A percentile compares a stretch with the other conserved stretches of the same genome.
Evolutionary conservation across 2,113 vertebrate species (phyloP).

Genomic region (Pycnonotus jocosus): DNA sequence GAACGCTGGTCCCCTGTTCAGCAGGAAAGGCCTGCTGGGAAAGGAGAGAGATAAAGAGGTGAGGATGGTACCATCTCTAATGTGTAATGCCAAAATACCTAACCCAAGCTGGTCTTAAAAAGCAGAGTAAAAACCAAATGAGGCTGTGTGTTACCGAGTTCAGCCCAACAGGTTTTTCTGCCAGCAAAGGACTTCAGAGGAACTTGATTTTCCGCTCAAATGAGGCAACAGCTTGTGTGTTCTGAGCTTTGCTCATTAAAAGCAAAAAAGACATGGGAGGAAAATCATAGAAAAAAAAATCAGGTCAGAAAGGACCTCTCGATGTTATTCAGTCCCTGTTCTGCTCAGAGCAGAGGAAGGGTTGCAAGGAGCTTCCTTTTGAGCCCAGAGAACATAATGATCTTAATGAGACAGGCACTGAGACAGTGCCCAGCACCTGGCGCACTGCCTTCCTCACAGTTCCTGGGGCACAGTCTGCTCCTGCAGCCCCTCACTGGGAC

Average conservation of each 20-base stretch:
- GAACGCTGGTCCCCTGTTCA: constrained; percentile 28
- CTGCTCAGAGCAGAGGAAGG: not conserved
- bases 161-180: not conserved
- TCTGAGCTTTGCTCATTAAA: not conserved
- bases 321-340: not conserved
- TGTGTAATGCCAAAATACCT: not conserved
- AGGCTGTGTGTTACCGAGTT: not conserved
- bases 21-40: constrained; percentile 9
- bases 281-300: not conserved
- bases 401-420: rapidly evolving
- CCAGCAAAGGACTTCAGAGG: not conserved
- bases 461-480: not conserved
- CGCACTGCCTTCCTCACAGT: not conserved
- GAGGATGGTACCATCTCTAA: not conserved
- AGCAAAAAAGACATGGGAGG: not conserved
- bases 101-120: not conserved
- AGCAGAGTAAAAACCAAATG: not conserved
- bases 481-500: not conserved
- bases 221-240: not conserved
- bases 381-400: not conserved
- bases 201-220: not conserved
- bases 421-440: not conserved
- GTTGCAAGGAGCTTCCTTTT: not conserved
- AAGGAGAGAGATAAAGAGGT: not conserved
- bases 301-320: not conserved